These are phyloP conservation scores for Rhinophrynus dorsalis DNA, from an alignment of 2,797 vertebrate species.

Conservation along the genomic window DNA sequence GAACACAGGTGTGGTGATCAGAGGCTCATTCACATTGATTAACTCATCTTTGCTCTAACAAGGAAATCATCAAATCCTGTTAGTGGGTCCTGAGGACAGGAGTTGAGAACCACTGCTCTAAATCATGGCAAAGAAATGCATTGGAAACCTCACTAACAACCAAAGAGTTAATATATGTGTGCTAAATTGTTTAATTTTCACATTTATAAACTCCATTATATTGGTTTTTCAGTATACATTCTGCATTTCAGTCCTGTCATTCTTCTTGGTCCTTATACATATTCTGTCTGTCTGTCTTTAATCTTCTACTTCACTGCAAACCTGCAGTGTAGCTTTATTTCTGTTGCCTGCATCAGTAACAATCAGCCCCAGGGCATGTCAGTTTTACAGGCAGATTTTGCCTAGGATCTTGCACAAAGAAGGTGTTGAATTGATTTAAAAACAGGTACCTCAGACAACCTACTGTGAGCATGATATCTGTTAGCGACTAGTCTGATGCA, in stretches of 20 bases:
- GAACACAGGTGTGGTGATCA: no score
- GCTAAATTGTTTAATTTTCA: constrained; percentile 15
- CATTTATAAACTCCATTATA: background rate
- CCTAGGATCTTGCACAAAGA: constrained; percentile 61
- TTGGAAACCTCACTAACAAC: no score
- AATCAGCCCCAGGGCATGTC: constrained; percentile 67
- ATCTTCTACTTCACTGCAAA: constrained; percentile 60
- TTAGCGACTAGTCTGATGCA: constrained; percentile 70
- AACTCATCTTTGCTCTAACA: no score
- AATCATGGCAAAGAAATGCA: no score
- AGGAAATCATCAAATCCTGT: no score
- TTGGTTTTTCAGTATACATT: constrained; percentile 34
- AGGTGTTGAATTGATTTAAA: constrained; percentile 70
- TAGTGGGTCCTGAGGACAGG: no score
- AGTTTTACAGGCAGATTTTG: constrained; percentile 69
- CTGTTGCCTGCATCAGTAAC: constrained; percentile 58
- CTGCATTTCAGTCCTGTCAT: constrained; percentile 52
- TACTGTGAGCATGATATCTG: constrained; percentile 63
- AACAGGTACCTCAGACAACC: constrained; percentile 69
- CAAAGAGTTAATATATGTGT: no score
- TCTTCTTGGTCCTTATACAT: constrained; percentile 47
- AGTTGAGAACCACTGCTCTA: no score
- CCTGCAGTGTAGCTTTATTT: constrained; percentile 67
- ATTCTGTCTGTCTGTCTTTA: constrained; percentile 64
- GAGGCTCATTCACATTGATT: no score